A percentile compares a stretch with the other conserved stretches of the same genome.
Evolutionary conservation across 2,888 invertebrate species (phyloP).

Genomic region (Mythimna impura): DNA sequence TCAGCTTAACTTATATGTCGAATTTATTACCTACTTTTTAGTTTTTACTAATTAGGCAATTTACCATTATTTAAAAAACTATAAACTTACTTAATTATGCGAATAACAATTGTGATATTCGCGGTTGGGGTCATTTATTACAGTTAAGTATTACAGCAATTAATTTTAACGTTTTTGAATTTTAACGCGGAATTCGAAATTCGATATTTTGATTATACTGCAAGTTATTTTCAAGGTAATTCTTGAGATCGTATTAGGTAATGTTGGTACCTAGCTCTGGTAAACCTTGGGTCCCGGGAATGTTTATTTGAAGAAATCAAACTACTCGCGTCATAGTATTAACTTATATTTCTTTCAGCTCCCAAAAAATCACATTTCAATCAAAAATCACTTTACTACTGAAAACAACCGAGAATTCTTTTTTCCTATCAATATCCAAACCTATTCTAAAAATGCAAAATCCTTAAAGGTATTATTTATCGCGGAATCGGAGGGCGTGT

Average conservation of each 20-base stretch:
- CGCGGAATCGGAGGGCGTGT: too few species aligned
- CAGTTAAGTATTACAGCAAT: background rate
- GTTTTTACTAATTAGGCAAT: slow-evolving; percentile 27
- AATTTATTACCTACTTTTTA: slow-evolving; percentile 35
- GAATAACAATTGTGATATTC: background rate
- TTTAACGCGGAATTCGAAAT: background rate
- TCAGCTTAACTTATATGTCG: slow-evolving; percentile 20
- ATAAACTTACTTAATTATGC: background rate
- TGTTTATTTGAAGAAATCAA: too few species aligned
- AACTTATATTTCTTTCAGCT: too few species aligned
- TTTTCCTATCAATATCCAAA: too few species aligned
- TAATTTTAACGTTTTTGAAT: background rate
- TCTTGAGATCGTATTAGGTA: background rate
- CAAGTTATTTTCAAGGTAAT: background rate
- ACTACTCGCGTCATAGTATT: too few species aligned
- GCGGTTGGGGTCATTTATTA: background rate
- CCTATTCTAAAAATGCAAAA: too few species aligned
- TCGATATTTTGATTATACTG: background rate
- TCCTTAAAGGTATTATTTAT: too few species aligned
- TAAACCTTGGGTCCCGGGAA: too few species aligned
- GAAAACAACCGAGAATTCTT: too few species aligned
- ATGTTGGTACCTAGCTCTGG: background rate
- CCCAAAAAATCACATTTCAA: too few species aligned
- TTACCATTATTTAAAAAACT: slow-evolving; percentile 5
- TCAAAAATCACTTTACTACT: too few species aligned